Percentiles rank a stretch among this genome's conserved stretches.
Conservation (phyloP, 2,888 invertebrate species). For the Tholera decimalis region DNA sequence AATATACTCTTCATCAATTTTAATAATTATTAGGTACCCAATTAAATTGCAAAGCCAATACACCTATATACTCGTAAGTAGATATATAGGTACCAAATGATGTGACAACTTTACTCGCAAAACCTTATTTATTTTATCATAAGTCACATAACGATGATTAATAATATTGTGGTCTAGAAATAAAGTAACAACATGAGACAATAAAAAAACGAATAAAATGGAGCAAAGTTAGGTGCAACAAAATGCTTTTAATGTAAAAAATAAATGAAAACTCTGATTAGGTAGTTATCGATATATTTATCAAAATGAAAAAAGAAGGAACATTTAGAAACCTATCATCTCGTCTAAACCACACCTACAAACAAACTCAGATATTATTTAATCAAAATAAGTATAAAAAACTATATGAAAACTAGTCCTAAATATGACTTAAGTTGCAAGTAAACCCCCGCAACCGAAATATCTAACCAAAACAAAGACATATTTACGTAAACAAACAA, state of each 20-base stretch:
- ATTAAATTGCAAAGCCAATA: background rate
- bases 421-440: background rate
- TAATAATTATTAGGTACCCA: background rate
- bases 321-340: background rate
- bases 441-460: background rate
- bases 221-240: background rate
- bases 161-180: no score
- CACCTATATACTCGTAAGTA: background rate
- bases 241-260: background rate
- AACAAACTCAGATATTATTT: background rate
- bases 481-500: conserved; percentile 20
- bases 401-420: background rate
- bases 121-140: background rate
- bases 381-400: background rate
- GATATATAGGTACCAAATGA: no score
- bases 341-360: background rate
- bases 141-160: no score
- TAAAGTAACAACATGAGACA: no score
- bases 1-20: background rate
- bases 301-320: background rate
- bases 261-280: background rate
- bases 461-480: conserved; percentile 17
- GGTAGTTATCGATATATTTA: background rate
- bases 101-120: background rate
- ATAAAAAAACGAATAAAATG: no score